Base-by-base conservation (phyloP, 2,888 invertebrate species). In the Mesopsocus fuscifrons region DNA sequence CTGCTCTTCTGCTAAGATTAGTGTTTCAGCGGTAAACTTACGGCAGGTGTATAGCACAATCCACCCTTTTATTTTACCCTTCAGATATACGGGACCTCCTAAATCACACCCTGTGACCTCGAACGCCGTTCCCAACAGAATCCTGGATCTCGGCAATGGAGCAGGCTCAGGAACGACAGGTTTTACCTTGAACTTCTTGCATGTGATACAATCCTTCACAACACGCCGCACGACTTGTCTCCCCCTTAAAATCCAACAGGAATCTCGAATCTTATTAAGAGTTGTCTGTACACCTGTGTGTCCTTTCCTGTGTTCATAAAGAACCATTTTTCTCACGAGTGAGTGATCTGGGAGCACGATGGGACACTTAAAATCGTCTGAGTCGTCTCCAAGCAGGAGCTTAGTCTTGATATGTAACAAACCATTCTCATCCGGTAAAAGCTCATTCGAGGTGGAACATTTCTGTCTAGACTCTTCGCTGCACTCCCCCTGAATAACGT, bases 31-130 rank as follows among this genome's bases (percentile, higher is more conserved):
- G n/a, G n/a, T n/a, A n/a, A n/a, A n/a, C n/a, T n/a, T n/a, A n/a
- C n/a, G n/a, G 51, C 60, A 63, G 0, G 60, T 60, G 44, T 54
- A 56, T 5, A 63, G 30, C 8, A 50, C 48, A n/a, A 62, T 50
- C 54, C 55, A 61, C 3, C 47, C 51, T 38, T 57, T 55, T n/a
- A 45, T 20, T n/a, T n/a, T n/a, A 9, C 44, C 48, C 42, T 46
- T 52, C 8, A 57, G 44, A 21, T 41, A 48, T 11, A 61, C 34
- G 1, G 61, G 60, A 0, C 62, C 61, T 3, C 55, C 52, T 31
- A 60, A 51, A 46, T 60, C 59, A 1, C 60, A 48, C 4, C 57
- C 60, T 2, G 47, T 47, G 2, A 55, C 46, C 44, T 57, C 55
- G 50, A 58, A 56, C 13, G 48, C 47, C 3, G 40, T 22, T 3